These are phyloP conservation scores for Antennarius maculatus DNA, from an alignment of 2,797 vertebrate genomes.

Conservation along the genomic window DNA sequence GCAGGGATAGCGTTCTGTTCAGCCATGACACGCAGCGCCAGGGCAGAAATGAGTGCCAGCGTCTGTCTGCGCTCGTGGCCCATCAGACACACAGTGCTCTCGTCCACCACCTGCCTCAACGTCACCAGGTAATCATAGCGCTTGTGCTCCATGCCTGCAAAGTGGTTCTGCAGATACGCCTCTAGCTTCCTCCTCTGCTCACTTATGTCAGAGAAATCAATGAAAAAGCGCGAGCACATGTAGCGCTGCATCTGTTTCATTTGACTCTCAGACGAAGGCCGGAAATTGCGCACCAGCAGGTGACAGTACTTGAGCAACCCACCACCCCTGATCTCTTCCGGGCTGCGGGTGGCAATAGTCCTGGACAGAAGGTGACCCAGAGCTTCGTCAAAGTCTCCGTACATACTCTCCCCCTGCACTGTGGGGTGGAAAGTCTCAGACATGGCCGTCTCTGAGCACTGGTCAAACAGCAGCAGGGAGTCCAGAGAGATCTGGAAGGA, in stretches of 20 bases:
- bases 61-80: constrained; percentile 94
- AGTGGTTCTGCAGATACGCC: constrained; percentile 94
- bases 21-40: constrained; percentile 89
- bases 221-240: constrained; percentile 98
- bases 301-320: constrained; percentile 97
- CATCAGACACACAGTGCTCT: constrained; percentile 98
- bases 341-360: constrained; percentile 91
- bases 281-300: constrained; percentile 90
- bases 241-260: constrained; percentile 92
- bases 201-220: constrained; percentile 91
- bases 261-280: constrained; percentile 83
- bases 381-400: constrained; percentile 91
- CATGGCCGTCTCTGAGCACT: constrained; percentile 91
- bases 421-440: constrained; percentile 93
- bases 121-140: constrained; percentile 93
- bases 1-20: constrained; percentile 91
- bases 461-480: constrained; percentile 90
- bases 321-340: constrained; percentile 93
- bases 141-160: constrained; percentile 89
- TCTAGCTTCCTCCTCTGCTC: constrained; percentile 93
- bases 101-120: constrained; percentile 90
- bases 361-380: constrained; percentile 87
- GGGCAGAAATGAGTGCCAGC: constrained; percentile 89
- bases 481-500: constrained; percentile 96
- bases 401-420: constrained; percentile 92